Evolutionary conservation across 2,888 invertebrate genomes (phyloP).

Genomic region (Strigamia transsilvanica): DNA sequence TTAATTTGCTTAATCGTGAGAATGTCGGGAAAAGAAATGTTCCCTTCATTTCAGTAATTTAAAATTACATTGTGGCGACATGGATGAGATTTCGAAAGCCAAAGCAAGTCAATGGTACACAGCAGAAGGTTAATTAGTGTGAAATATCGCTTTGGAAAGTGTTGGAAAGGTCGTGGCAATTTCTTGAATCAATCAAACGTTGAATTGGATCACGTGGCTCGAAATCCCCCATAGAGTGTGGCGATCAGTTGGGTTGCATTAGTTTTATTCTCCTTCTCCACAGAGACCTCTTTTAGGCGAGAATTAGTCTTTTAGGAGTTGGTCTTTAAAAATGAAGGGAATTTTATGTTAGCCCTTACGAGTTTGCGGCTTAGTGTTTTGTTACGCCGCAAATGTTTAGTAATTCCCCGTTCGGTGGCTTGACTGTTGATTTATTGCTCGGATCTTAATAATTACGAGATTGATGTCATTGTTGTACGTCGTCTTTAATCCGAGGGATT

Average conservation of each 20-base stretch:
- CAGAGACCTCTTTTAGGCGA: background rate
- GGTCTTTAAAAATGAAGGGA: slow-evolving; percentile 3
- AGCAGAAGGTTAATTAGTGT: no score
- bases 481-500: slow-evolving; percentile 16
- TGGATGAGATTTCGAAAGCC: background rate
- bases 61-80: background rate
- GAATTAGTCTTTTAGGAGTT: background rate
- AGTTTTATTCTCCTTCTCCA: background rate
- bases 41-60: background rate
- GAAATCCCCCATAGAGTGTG: no score
- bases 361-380: slow-evolving; percentile 8
- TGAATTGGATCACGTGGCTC: no score
- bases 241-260: no score
- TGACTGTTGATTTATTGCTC: background rate
- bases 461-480: slow-evolving; percentile 10
- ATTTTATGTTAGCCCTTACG: background rate
- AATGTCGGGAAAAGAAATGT: background rate
- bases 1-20: background rate
- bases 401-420: background rate
- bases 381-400: background rate
- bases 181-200: no score
- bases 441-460: slow-evolving; percentile 30
- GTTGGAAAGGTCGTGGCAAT: no score
- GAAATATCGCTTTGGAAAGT: no score
- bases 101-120: background rate